Percentiles rank a stretch among this genome's conserved stretches.
Conservation (phyloP, 2,113 vertebrate genomes). For the Canis aureus region DNA sequence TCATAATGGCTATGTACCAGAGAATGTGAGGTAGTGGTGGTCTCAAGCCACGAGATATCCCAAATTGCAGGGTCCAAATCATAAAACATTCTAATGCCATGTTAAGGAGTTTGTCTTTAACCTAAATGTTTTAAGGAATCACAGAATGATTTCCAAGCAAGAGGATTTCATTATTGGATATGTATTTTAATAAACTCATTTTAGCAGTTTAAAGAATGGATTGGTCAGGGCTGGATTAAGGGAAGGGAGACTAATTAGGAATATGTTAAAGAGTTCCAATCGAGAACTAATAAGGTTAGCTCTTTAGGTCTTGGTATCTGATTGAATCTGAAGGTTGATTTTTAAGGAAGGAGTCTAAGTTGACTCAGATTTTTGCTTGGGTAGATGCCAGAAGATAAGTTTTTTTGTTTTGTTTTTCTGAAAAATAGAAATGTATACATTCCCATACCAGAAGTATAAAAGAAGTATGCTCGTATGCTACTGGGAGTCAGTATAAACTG, state of each 20-base stretch:
- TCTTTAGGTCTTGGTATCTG: background rate
- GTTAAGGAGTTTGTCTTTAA: background rate
- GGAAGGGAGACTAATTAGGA: background rate
- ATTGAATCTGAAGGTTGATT: background rate
- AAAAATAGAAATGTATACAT: background rate
- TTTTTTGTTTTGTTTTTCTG: background rate
- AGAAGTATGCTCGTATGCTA: background rate
- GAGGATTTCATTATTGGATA: background rate
- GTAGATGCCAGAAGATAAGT: background rate
- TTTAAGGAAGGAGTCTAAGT: background rate
- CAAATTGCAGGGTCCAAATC: background rate
- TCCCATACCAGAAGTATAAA: background rate
- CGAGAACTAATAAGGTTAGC: background rate
- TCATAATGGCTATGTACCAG: background rate
- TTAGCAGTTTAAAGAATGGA: conserved; percentile 21
- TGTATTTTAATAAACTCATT: conserved; percentile 25
- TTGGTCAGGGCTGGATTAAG: background rate
- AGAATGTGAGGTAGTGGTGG: background rate
- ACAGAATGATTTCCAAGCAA: conserved; percentile 28
- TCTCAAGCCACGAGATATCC: background rate
- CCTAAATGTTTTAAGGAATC: background rate
- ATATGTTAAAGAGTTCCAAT: background rate
- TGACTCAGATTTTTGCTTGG: background rate
- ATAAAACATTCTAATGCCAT: background rate
- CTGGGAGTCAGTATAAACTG: background rate